These are phyloP conservation scores for Myotis vivesi DNA, from an alignment of 2,797 vertebrate genomes.

Conservation along the genomic window DNA sequence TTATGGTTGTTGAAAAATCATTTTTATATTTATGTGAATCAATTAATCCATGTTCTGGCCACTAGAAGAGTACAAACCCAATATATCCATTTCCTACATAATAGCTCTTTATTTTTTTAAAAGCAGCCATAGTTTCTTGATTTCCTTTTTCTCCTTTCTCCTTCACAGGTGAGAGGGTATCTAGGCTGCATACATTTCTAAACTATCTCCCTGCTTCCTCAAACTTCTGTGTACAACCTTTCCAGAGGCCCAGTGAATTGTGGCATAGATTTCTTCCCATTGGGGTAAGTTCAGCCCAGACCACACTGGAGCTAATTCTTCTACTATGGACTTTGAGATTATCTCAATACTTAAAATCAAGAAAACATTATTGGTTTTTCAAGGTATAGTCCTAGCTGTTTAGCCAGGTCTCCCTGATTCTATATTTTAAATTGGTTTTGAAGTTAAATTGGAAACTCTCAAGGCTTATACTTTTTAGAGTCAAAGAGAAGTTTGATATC, in stretches of 20 bases:
- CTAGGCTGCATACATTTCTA: background rate
- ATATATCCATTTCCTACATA: background rate
- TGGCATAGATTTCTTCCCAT: background rate
- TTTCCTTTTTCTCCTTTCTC: background rate
- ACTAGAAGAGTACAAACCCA: background rate
- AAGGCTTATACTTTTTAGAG: background rate
- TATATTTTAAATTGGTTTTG: slow-evolving; percentile 20
- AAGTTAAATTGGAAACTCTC: background rate
- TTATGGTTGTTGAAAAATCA: background rate
- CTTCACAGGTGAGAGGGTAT: rapidly evolving
- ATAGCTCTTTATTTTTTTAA: background rate
- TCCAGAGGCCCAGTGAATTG: background rate
- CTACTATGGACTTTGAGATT: background rate
- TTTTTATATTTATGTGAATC: background rate
- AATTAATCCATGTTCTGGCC: background rate
- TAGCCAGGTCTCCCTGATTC: background rate
- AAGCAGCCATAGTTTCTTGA: background rate
- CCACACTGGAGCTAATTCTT: background rate
- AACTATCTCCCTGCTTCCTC: background rate
- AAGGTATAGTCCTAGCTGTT: background rate
- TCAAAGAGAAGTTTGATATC: background rate
- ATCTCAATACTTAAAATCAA: background rate
- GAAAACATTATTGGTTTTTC: background rate
- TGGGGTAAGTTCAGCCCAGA: too few relatives aligned
- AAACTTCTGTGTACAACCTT: background rate